phyloP scores from a whole-genome alignment of 2,888 invertebrate genomes.

The Eupithecia tripunctaria region DNA sequence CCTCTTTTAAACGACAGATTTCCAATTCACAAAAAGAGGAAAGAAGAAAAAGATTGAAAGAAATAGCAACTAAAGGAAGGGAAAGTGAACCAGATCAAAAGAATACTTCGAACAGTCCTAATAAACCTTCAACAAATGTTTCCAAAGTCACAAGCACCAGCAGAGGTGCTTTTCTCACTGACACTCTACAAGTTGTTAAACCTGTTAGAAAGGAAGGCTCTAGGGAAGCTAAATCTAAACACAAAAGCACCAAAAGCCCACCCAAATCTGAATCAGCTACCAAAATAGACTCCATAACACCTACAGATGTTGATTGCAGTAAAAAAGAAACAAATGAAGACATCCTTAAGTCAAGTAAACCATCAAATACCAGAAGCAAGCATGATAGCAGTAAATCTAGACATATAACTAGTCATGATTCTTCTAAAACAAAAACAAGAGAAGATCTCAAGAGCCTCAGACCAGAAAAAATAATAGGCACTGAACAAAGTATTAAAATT shows the following conservation, averaged over 20 bases:
- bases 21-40: slow-evolving; percentile 71
- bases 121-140: slow-evolving; percentile 60
- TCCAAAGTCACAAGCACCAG: slow-evolving; percentile 79
- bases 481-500: slow-evolving; percentile 48
- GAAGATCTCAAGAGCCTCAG: slow-evolving; percentile 55
- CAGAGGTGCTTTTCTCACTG: slow-evolving; percentile 83
- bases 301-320: slow-evolving; percentile 35
- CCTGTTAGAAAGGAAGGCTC: slow-evolving; percentile 55
- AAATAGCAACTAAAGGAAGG: slow-evolving; percentile 72
- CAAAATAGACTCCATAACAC: slow-evolving; percentile 27
- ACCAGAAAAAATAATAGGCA: slow-evolving; percentile 57
- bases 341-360: slow-evolving; percentile 28
- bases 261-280: slow-evolving; percentile 32
- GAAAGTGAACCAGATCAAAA: slow-evolving; percentile 52
- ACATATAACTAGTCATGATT: slow-evolving; percentile 38
- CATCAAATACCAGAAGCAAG: slow-evolving; percentile 33
- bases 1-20: slow-evolving; percentile 55
- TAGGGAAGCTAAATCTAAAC: slow-evolving; percentile 43
- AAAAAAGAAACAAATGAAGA: slow-evolving; percentile 23
- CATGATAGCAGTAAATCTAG: slow-evolving; percentile 26
- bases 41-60: slow-evolving; percentile 80
- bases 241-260: slow-evolving; percentile 24
- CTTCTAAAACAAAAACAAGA: slow-evolving; percentile 37
- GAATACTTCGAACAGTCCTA: slow-evolving; percentile 31
- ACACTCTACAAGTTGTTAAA: slow-evolving; percentile 57